Conservation (phyloP, 2,888 invertebrate genomes). For the Melanchra persicariae region DNA sequence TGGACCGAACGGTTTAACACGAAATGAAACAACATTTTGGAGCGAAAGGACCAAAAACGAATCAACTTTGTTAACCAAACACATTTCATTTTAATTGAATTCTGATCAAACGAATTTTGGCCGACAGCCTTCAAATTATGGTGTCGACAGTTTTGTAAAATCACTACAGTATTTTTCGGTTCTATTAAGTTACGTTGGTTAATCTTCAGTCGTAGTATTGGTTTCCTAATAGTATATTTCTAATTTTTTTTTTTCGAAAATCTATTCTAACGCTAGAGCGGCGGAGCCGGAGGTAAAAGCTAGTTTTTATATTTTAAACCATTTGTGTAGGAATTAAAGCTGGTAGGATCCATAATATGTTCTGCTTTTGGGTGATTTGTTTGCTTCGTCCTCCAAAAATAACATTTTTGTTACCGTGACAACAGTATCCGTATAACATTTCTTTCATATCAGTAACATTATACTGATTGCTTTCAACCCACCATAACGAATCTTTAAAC, state of each 20-base stretch:
- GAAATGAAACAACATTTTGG: conserved; percentile 24
- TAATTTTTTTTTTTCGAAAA: background rate
- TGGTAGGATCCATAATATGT: no score
- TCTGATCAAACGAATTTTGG: conserved; percentile 18
- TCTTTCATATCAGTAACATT: background rate
- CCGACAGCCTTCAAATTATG: background rate
- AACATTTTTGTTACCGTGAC: no score
- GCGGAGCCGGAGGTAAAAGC: no score
- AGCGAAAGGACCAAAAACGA: conserved; percentile 1
- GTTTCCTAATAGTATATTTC: background rate
- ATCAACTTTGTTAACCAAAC: conserved; percentile 22
- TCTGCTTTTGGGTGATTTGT: no score
- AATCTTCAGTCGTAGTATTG: no score
- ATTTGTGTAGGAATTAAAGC: no score
- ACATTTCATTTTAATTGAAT: conserved; percentile 32
- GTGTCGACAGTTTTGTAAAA: no score
- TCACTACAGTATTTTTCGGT: background rate
- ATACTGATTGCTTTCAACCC: background rate
- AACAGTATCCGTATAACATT: no score
- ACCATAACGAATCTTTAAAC: background rate
- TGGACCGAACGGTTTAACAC: background rate
- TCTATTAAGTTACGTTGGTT: no score
- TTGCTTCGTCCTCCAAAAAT: no score
- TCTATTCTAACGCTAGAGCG: no score
- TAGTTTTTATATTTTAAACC: no score